These are phyloP conservation scores for Trachymyrmex cornetzi DNA, from an alignment of 1,140 invertebrate species.

Conservation along the genomic window DNA sequence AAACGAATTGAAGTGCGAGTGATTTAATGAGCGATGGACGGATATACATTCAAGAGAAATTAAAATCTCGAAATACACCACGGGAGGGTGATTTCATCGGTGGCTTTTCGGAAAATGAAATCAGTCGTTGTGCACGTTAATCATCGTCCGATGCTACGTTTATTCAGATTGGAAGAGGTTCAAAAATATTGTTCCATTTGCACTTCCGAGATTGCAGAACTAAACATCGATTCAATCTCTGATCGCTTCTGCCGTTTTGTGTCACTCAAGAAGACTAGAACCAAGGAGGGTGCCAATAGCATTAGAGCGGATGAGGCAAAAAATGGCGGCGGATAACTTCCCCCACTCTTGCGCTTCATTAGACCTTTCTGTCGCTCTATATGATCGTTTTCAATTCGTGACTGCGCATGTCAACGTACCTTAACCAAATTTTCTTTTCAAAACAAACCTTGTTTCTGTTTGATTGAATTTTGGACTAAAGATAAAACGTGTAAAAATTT, in stretches of 20 bases:
- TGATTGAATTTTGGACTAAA: no score
- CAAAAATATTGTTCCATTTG: neutral
- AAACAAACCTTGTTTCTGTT: no score
- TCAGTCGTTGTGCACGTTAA: constrained; percentile 8
- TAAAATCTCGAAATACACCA: constrained; percentile 36
- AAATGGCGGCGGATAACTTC: no score
- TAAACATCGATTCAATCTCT: neutral
- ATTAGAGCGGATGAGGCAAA: no score
- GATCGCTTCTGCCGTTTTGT: neutral
- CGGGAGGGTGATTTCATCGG: constrained; percentile 45
- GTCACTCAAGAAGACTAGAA: no score
- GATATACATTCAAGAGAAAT: constrained; percentile 30
- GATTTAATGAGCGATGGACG: constrained; percentile 38
- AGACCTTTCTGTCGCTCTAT: no score
- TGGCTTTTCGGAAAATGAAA: constrained; percentile 21
- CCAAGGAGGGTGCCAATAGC: no score
- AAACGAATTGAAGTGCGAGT: neutral
- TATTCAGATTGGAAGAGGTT: neutral
- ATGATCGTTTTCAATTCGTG: no score
- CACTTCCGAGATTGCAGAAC: constrained; percentile 9
- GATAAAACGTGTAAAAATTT: no score
- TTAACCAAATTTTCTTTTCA: no score
- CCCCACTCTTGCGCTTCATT: no score
- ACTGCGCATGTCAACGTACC: no score
- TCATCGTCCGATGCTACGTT: constrained; percentile 10